Percentiles rank a stretch among this genome's conserved stretches.
Evolutionary conservation across 2,888 invertebrate species (phyloP).

Genomic region (Myopa testacea): DNA sequence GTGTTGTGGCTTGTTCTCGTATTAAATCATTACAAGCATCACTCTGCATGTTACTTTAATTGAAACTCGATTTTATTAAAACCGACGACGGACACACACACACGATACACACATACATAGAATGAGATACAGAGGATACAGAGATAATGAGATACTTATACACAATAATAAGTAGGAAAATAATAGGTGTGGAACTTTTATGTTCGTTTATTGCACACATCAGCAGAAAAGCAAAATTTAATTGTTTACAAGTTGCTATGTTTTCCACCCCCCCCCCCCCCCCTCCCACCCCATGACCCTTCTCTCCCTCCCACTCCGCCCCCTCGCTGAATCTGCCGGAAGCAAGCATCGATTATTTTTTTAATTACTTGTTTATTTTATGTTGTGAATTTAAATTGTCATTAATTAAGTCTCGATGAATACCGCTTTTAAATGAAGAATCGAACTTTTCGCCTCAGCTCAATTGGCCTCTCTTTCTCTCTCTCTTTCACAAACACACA

Average conservation of each 20-base stretch:
- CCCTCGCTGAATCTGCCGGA: neutral
- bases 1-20: slow-evolving; percentile 29
- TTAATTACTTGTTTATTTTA: slow-evolving; percentile 45
- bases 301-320: neutral
- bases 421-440: neutral
- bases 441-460: neutral
- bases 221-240: neutral
- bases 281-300: neutral
- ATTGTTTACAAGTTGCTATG: neutral
- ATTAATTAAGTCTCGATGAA: slow-evolving; percentile 59
- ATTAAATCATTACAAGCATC: slow-evolving; percentile 61
- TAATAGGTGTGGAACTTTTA: too few relatives aligned
- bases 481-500: neutral
- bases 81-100: neutral
- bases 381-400: slow-evolving; percentile 64
- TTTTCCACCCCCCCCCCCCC: neutral
- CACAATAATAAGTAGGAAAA: too few relatives aligned
- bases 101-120: too few relatives aligned
- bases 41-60: neutral
- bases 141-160: too few relatives aligned
- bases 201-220: too few relatives aligned
- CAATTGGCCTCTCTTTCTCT: neutral
- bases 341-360: slow-evolving; percentile 3
- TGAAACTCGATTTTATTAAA: neutral
- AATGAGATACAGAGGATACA: too few relatives aligned